Base-by-base conservation (phyloP, 2,888 invertebrate genomes). In the Monochamus alternatus region DNA sequence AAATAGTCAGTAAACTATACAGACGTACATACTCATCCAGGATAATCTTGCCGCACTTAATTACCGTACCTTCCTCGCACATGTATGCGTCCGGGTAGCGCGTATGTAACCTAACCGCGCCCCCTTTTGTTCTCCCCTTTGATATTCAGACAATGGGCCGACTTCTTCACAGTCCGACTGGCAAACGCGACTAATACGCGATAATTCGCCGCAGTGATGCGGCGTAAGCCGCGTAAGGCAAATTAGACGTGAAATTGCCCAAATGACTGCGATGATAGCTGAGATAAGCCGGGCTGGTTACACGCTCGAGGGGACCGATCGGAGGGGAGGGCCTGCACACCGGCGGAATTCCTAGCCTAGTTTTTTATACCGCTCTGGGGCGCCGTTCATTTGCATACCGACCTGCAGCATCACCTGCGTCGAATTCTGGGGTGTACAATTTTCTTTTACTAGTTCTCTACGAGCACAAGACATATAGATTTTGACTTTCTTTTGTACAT, bases 71-170 rank as follows among this genome's bases (percentile, higher is more conserved):
- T 22, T 22, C 22, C 60, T 47, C 9, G 47, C 12, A 47, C 12
- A 47, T 3, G 9, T 31, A 69, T 60, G 60, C 69, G 60, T 69
- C 60, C 60, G 44, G 9, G 44, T 31, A 59, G 12, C 3, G 5
- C 43, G n/a, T 51, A 30, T 31, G 30, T 30, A 4, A 7, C 31
- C 52, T 10, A n/a, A 30, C 66, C 59, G 22, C n/a, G 59, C n/a
- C 43, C 31, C 60, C 51, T 63, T 71, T 71, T 63, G 63, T 71
- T 59, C 51, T 60, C 71, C 12, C 51, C 71, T 71, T 71, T 63
- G 71, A 71, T 71, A 71, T 71, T 52, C 47, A 71, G 62, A 71
- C 63, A 71, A 71, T 71, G 32, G 63, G 7, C 63, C 55, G 71
- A 63, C 71, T 71, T 52, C 63, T 71, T 71, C 52, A 71, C 63